A percentile compares a stretch with the other conserved stretches of the same genome.
These are phyloP conservation scores for Bagarius yarrelli DNA, from an alignment of 2,113 vertebrate species.

Conservation along the genomic window DNA sequence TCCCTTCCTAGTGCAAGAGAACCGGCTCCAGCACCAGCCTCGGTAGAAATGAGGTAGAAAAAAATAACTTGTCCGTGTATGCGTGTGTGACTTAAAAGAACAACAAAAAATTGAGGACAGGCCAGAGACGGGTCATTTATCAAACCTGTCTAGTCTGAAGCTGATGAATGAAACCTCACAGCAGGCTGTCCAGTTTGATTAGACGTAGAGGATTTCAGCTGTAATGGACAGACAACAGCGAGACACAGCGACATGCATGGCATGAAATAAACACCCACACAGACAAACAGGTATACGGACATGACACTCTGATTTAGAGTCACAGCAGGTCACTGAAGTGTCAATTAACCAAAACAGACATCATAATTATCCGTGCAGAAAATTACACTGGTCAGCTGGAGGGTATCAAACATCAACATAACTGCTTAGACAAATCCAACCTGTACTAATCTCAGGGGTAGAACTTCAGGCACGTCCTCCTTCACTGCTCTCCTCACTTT, in stretches of 20 bases:
- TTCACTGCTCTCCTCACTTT: neutral
- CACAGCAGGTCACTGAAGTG: neutral
- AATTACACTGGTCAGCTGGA: neutral
- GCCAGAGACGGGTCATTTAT: slow-evolving; percentile 42
- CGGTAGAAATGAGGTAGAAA: slow-evolving; percentile 30
- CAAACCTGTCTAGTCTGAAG: slow-evolving; percentile 32
- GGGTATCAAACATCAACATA: neutral
- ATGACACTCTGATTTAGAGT: neutral
- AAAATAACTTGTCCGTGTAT: slow-evolving; percentile 51
- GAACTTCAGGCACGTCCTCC: neutral
- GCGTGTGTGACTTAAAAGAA: neutral
- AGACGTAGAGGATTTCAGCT: slow-evolving; percentile 32
- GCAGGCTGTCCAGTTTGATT: slow-evolving; percentile 46
- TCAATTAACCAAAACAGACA: neutral
- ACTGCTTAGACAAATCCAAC: neutral
- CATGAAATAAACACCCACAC: neutral
- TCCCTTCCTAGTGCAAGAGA: too few species aligned
- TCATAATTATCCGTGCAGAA: neutral
- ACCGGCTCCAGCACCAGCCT: neutral
- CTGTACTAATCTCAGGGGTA: neutral
- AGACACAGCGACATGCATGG: neutral
- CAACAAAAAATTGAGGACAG: slow-evolving; percentile 8
- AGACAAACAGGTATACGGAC: neutral
- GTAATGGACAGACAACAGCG: slow-evolving; percentile 25
- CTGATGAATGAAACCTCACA: slow-evolving; percentile 49